These are phyloP conservation scores for Spodoptera exigua DNA, from an alignment of 2,888 invertebrate genomes.

Conservation along the genomic window DNA sequence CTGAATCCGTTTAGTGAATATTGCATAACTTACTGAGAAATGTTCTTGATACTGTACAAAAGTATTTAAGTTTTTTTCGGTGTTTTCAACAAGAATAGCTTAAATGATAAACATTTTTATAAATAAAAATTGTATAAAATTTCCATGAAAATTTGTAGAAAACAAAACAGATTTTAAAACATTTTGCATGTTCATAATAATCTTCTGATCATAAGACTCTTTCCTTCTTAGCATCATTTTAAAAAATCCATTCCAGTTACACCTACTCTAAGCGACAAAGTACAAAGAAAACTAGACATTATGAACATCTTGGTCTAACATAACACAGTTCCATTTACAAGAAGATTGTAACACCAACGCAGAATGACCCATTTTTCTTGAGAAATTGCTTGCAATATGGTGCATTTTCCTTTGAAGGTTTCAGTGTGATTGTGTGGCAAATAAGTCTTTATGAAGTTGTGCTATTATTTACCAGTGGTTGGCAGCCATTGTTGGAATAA, in stretches of 20 bases:
- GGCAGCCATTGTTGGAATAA: conserved; percentile 12
- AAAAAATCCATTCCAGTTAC: not conserved
- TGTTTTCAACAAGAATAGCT: not conserved
- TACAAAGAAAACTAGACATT: conserved; percentile 23
- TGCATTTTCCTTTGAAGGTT: conserved; percentile 28
- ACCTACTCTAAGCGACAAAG: too few relatives aligned
- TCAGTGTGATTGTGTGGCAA: conserved; percentile 13
- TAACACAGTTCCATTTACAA: conserved; percentile 18
- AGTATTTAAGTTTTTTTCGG: conserved; percentile 20
- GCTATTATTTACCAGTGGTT: not conserved
- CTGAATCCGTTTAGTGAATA: conserved; percentile 29
- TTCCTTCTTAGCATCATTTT: too few relatives aligned
- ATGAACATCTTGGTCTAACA: conserved; percentile 5
- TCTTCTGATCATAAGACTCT: too few relatives aligned
- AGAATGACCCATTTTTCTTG: conserved; percentile 35
- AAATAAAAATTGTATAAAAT: too few relatives aligned
- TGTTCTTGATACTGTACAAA: conserved; percentile 31
- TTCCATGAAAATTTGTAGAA: not conserved
- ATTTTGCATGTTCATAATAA: not conserved
- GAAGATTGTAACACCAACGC: conserved; percentile 14
- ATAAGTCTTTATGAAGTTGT: conserved; percentile 18
- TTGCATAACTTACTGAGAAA: conserved; percentile 33
- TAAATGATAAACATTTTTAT: too few relatives aligned
- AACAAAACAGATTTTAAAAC: not conserved
- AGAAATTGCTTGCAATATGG: conserved; percentile 33